phyloP scores from a whole-genome alignment of 2,888 invertebrate genomes.

The Xestia xanthographa region DNA sequence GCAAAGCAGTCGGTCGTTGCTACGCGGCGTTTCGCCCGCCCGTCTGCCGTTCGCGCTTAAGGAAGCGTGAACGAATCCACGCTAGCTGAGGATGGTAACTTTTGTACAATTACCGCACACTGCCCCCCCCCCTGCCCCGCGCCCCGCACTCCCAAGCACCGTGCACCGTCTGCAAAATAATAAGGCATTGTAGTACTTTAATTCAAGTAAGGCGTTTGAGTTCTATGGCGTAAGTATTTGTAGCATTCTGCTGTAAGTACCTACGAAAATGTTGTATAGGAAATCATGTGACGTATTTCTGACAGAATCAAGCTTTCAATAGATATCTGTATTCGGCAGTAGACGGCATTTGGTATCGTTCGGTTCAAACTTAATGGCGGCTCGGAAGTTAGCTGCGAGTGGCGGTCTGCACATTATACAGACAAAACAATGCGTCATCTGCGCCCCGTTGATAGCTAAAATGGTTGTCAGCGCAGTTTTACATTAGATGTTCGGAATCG shows the following conservation, averaged over 20 bases:
- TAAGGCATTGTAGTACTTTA: constrained; percentile 20
- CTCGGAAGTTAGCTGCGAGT: no score
- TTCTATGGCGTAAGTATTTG: neutral
- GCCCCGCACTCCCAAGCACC: constrained; percentile 62
- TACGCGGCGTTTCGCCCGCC: constrained; percentile 68
- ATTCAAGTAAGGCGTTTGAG: neutral
- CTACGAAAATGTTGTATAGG: neutral
- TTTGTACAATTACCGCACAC: constrained; percentile 86
- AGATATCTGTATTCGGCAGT: neutral
- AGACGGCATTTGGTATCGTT: no score
- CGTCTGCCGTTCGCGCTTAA: constrained; percentile 66
- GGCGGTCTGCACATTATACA: no score
- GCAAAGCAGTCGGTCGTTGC: constrained; percentile 34
- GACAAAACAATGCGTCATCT: no score
- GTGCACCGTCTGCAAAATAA: constrained; percentile 78
- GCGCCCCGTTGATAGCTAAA: no score
- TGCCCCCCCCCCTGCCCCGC: constrained; percentile 71
- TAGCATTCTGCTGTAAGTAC: no score
- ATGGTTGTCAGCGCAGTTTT: no score
- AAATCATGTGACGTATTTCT: neutral
- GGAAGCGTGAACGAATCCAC: constrained; percentile 82
- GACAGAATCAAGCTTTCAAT: neutral
- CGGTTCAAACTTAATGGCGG: no score
- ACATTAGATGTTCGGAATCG: no score
- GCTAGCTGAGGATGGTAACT: constrained; percentile 86